Evolutionary conservation across 2,113 vertebrate species (phyloP), one percentile per base, ranked within the genome.

Genomic region (Pelecanoides urinatrix): DNA sequence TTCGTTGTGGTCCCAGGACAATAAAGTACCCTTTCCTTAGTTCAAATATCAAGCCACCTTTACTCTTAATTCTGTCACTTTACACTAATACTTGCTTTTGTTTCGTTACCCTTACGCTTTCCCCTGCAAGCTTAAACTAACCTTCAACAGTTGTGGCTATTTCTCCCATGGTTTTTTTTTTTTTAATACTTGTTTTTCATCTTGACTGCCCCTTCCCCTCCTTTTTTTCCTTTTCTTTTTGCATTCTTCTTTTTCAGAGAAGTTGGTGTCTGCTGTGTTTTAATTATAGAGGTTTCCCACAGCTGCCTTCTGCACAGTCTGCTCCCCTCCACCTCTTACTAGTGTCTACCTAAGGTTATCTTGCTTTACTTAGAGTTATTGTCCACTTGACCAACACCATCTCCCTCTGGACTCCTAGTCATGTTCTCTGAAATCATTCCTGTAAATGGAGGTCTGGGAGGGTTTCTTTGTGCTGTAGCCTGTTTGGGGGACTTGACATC

Each of bases 391-490:
- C 15, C 16, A 62, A 8, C 14, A 55, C 19, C 29, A 27, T 36
- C 13, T 80, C 16, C 73, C 25, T 59, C 62, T 59, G 53, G 36
- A 36, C 13, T 42, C 20, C 8, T 20, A 20, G 25, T 42, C 52
- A 76, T 20, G 20, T 8, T 52, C 13, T 52, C 36, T 44, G 53
- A 59, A 68, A 68, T 61, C 3, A 34, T 30, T 74, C 3, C 4
- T 50, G 25, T 50, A 55, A 76, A 58, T 0, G 3, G 29, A 55
- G n/a, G 5, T 34, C 6, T 3, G 6, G 8, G 3, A 2, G 15
- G 5, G 5, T 49, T 42, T 8, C 53, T 74, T 50, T 71, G 12
- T 73, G 13, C 10, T 75, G 25, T 34, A 65, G 26, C 2, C 20
- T 59, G 23, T 72, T 16, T 10, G 10, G 13, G 10, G 27, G 4